Evolutionary conservation across 2,888 invertebrate species (phyloP), one percentile per base, ranked within the genome.

Genomic region (Cheilosia impressa): DNA sequence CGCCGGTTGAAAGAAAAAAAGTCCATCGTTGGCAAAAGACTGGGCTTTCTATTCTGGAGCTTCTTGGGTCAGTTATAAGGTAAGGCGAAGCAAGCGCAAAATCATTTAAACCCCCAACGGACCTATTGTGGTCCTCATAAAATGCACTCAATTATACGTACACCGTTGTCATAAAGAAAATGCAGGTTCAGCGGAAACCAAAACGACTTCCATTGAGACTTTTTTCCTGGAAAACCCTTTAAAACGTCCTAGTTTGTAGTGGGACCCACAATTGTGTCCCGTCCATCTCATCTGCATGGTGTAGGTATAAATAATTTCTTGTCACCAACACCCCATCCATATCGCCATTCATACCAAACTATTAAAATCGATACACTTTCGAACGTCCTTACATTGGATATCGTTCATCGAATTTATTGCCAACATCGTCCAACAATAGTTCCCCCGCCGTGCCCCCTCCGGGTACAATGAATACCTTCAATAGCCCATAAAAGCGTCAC

Each of bases 371-470:
- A 65, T 76, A 66, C 75, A 58, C 75, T 66, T 52, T 58, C 43
- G 22, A 57, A 66, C 22, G 19, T 66, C 38, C 63, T 10, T 15
- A 50, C 50, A 66, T 45, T 60, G 22, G 43, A 52, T 76, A 76
- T 69, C 63, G 62, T 31, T 57, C 47, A 78, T 71, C 41, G 50
- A 69, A 57, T 71, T 78, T 78, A 78, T 63, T 55, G 62, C 71
- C 50, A 55, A 55, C 38, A 71, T 71, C 78, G 41, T 19, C 69
- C 19, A 24, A 60, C 68, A 71, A 31, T 6, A 50, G 38, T 15
- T 57, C 13, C 15, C 24, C 27, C 10, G 0, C 31, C 27, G 24
- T 24, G 4, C 31, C 31, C 31, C 2, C 31, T 1, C 5, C n/a
- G 38, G 43, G 52, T 27, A 72, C 60, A 62, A 72, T 62, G 52